phyloP scores from a whole-genome alignment of 2,113 vertebrate genomes.

The Polyodon spathula region DNA sequence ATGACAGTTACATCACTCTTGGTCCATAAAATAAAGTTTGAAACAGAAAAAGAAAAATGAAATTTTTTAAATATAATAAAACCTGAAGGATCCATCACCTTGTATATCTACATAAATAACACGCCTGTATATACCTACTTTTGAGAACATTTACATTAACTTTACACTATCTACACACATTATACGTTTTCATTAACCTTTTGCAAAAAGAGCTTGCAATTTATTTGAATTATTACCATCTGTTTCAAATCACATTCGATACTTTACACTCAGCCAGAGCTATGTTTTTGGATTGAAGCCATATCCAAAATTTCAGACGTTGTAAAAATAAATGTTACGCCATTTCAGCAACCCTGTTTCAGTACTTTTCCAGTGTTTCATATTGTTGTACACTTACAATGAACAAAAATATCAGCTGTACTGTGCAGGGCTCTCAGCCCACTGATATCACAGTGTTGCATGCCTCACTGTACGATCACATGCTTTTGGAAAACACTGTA shows the following conservation, averaged over 20 bases:
- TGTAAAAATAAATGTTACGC: constrained; percentile 28
- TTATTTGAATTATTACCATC: constrained; percentile 14
- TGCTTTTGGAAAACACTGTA: too few species aligned
- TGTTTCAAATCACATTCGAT: constrained; percentile 41
- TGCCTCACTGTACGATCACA: too few species aligned
- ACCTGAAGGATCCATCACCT: constrained; percentile 67
- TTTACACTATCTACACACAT: constrained; percentile 78
- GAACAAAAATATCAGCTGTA: constrained; percentile 43
- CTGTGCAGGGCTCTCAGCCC: constrained; percentile 39
- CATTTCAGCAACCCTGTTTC: constrained; percentile 24
- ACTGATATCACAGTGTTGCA: too few species aligned
- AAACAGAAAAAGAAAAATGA: constrained; percentile 59
- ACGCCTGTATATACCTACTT: constrained; percentile 61
- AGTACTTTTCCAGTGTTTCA: constrained; percentile 34
- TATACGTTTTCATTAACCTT: constrained; percentile 30
- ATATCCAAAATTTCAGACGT: constrained; percentile 28
- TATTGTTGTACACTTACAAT: constrained; percentile 25
- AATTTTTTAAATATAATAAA: constrained; percentile 73
- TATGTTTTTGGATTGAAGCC: constrained; percentile 18
- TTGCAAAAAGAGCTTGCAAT: constrained; percentile 24
- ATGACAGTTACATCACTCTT: constrained; percentile 56
- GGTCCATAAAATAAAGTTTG: constrained; percentile 66
- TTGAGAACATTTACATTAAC: constrained; percentile 62
- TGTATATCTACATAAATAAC: constrained; percentile 77
- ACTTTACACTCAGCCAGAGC: constrained; percentile 28